phyloP scores from a whole-genome alignment of 2,113 vertebrate species.

The Oplegnathus fasciatus region DNA sequence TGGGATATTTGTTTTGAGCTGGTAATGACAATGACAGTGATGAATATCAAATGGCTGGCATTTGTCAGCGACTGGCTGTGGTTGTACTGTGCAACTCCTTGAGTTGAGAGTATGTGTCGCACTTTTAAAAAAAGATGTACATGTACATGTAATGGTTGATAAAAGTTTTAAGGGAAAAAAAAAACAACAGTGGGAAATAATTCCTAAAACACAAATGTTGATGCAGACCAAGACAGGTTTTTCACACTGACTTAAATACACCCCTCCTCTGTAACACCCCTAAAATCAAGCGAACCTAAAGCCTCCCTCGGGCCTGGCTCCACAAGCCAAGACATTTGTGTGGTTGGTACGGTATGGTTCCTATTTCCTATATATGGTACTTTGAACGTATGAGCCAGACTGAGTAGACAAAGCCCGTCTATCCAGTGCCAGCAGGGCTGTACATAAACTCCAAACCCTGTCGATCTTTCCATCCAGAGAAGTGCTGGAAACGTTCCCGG shows the following conservation, averaged over 20 bases:
- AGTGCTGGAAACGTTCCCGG: conserved; percentile 67
- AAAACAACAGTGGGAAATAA: background rate
- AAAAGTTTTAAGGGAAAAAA: background rate
- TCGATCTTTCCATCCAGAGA: conserved; percentile 61
- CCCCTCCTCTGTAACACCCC: background rate
- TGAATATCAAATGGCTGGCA: conserved; percentile 17
- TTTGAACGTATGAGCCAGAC: conserved; percentile 41
- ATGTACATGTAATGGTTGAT: background rate
- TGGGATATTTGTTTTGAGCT: conserved; percentile 9
- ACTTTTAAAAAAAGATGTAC: background rate
- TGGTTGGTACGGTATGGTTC: conserved; percentile 30
- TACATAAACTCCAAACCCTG: conserved; percentile 55
- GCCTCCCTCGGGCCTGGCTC: conserved; percentile 19
- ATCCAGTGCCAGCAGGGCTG: conserved; percentile 42
- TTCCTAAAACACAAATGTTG: conserved; percentile 7
- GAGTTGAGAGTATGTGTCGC: background rate
- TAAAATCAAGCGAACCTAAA: conserved; percentile 10
- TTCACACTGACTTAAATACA: background rate
- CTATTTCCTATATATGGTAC: conserved; percentile 40
- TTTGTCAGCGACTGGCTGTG: background rate
- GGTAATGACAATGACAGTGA: background rate
- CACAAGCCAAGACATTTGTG: conserved; percentile 32
- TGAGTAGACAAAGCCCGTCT: conserved; percentile 54
- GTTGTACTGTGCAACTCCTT: background rate
- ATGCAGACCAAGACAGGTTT: background rate